These are phyloP conservation scores for Metopia argyrocephala DNA, from an alignment of 2,888 invertebrate genomes.

Conservation along the genomic window DNA sequence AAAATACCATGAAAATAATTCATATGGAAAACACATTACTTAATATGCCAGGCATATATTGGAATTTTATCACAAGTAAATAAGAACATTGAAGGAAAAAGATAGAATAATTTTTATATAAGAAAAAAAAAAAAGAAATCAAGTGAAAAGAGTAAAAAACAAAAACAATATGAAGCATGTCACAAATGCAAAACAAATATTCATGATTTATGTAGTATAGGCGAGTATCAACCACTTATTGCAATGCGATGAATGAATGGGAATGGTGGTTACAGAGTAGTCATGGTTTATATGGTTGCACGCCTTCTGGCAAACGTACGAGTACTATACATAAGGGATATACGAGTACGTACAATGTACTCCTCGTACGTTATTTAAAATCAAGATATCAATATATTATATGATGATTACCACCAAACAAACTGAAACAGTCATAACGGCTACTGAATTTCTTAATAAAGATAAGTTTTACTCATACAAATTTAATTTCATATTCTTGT, in stretches of 20 bases:
- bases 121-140: constrained; percentile 6
- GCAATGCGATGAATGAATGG: background rate
- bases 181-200: constrained; percentile 58
- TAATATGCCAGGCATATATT: constrained; percentile 60
- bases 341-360: constrained; percentile 1
- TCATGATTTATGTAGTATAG: constrained; percentile 60
- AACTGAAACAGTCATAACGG: constrained; percentile 57
- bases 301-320: background rate
- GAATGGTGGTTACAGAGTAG: background rate
- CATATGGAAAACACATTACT: background rate
- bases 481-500: background rate
- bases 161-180: constrained; percentile 52
- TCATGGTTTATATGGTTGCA: background rate
- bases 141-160: constrained; percentile 27
- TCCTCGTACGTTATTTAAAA: constrained; percentile 31
- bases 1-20: background rate
- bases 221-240: background rate
- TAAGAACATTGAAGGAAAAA: constrained; percentile 59
- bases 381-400: constrained; percentile 65
- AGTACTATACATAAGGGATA: constrained; percentile 19
- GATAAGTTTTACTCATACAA: constrained; percentile 66
- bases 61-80: constrained; percentile 63
- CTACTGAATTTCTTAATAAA: constrained; percentile 76
- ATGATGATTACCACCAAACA: constrained; percentile 59
- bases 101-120: constrained; percentile 34